Percentiles rank a stretch among this genome's conserved stretches.
Evolutionary conservation across 2,113 vertebrate genomes (phyloP).

Genomic region (Otis tarda): DNA sequence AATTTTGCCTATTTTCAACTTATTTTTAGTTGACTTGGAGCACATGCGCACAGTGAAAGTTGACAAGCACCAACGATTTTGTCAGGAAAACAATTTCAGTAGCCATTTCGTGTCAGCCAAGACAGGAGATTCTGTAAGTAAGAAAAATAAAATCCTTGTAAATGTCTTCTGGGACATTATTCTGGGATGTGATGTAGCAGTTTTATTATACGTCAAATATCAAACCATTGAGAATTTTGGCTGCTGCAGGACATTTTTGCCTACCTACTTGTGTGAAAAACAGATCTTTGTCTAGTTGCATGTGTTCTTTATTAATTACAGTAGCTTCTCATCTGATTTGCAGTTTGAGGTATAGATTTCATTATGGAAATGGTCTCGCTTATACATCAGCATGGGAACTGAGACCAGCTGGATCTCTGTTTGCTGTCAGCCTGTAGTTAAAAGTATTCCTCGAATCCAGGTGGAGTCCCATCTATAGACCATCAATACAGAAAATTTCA

Average conservation of each 20-base stretch:
- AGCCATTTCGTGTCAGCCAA: conserved; percentile 98
- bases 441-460: not conserved
- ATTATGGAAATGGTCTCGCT: not conserved
- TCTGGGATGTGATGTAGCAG: not conserved
- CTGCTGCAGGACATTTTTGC: not conserved
- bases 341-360: not conserved
- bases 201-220: not conserved
- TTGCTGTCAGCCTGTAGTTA: not conserved
- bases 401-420: not conserved
- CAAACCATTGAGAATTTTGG: not conserved
- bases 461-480: not conserved
- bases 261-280: not conserved
- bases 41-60: conserved; percentile 95
- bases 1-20: conserved; percentile 58
- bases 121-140: conserved; percentile 95
- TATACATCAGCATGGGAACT: not conserved
- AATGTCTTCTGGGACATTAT: not conserved
- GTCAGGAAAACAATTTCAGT: conserved; percentile 92
- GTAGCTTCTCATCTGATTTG: not conserved
- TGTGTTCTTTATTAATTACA: not conserved
- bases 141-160: not conserved
- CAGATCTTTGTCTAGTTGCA: not conserved
- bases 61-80: conserved; percentile 94
- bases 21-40: conserved; percentile 92
- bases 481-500: not conserved